Evolutionary conservation across 2,888 invertebrate species (phyloP).

Genomic region (Chromoteleia sp.): DNA sequence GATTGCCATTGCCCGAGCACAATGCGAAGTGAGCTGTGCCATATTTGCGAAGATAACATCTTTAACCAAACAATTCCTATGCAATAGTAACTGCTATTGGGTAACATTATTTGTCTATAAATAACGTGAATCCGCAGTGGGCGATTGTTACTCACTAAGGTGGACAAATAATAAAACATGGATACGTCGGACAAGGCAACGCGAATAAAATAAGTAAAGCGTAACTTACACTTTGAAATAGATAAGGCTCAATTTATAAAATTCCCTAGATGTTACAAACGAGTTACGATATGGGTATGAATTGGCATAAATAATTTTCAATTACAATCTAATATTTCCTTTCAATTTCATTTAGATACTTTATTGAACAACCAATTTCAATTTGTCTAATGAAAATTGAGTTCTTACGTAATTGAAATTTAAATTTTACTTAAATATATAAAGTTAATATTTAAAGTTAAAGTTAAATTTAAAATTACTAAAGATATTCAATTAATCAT

Average conservation of each 20-base stretch:
- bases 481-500: no score
- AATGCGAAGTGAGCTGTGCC: conserved; percentile 14
- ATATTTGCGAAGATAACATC: conserved; percentile 57
- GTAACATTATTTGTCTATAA: conserved; percentile 61
- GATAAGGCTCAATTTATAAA: conserved; percentile 30
- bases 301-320: no score
- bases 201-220: conserved; percentile 29
- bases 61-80: conserved; percentile 37
- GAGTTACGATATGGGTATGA: no score
- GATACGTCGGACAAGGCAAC: conserved; percentile 20
- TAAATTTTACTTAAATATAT: no score
- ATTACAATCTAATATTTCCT: no score
- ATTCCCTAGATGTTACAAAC: no score
- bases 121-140: conserved; percentile 55
- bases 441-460: no score
- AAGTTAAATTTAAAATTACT: no score
- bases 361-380: no score
- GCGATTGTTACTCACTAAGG: conserved; percentile 49
- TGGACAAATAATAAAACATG: conserved; percentile 57
- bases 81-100: conserved; percentile 34
- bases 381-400: no score
- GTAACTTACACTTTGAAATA: conserved; percentile 21
- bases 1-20: conserved; percentile 31
- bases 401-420: no score
- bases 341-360: no score